These are phyloP conservation scores for Chymomyza caudatula DNA, from an alignment of 2,888 invertebrate genomes.

Conservation along the genomic window DNA sequence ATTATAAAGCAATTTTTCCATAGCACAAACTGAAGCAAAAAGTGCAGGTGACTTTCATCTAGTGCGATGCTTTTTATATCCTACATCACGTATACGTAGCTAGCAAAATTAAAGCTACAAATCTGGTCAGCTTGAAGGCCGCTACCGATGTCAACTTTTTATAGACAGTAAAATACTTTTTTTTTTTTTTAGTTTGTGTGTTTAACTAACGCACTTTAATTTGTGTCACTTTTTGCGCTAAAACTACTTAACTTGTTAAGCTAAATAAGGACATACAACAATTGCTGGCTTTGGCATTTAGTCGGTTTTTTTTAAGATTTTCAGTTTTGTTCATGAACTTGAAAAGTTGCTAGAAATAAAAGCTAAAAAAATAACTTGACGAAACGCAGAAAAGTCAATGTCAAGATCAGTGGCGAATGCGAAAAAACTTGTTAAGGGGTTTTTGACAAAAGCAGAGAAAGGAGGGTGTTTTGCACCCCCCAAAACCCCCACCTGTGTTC, in stretches of 20 bases:
- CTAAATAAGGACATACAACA: neutral
- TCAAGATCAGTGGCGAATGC: too few relatives aligned
- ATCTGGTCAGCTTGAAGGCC: neutral
- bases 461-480: too few relatives aligned
- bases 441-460: too few relatives aligned
- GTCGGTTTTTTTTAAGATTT: neutral
- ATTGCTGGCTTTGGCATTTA: neutral
- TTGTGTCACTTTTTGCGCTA: conserved; percentile 6
- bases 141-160: conserved; percentile 37
- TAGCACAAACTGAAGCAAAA: conserved; percentile 21
- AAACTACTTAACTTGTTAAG: neutral
- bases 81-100: neutral
- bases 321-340: neutral
- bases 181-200: neutral
- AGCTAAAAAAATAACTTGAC: neutral
- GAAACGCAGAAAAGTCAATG: conserved; percentile 37
- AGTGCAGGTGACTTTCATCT: conserved; percentile 47
- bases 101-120: neutral
- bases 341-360: neutral
- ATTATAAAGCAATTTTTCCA: conserved; percentile 63
- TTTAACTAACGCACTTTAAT: conserved; percentile 1
- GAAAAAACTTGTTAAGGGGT: too few relatives aligned
- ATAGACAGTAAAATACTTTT: conserved; percentile 2
- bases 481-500: too few relatives aligned
- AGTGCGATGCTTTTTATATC: neutral